Evolutionary conservation across 2,888 invertebrate species (phyloP).

Genomic region (Agriopis marginaria): DNA sequence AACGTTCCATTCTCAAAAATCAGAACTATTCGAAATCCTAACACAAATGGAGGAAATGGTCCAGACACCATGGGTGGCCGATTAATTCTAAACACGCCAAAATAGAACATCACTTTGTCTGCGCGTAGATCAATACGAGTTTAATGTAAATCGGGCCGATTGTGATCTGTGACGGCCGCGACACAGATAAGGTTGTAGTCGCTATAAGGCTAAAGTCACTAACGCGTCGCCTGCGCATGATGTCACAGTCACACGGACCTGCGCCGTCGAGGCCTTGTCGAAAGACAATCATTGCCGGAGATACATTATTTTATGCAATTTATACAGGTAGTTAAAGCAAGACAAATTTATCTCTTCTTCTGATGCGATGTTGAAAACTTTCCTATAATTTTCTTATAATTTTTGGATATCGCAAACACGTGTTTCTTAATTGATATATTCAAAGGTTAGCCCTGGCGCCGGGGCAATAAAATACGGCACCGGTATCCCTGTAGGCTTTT

Average conservation of each 20-base stretch:
- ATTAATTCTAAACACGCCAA: slow-evolving; percentile 71
- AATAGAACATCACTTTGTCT: slow-evolving; percentile 63
- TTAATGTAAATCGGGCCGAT: slow-evolving; percentile 81
- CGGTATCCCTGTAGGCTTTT: too few relatives aligned
- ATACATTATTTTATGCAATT: slow-evolving; percentile 51
- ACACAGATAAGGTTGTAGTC: slow-evolving; percentile 31
- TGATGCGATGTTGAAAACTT: neutral
- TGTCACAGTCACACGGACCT: slow-evolving; percentile 67
- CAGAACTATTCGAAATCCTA: slow-evolving; percentile 3
- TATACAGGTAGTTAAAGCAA: slow-evolving; percentile 28
- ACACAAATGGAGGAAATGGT: slow-evolving; percentile 36
- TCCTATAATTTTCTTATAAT: neutral
- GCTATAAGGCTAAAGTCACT: slow-evolving; percentile 13
- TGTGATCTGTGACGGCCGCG: slow-evolving; percentile 63
- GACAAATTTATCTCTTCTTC: slow-evolving; percentile 9
- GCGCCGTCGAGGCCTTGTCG: slow-evolving; percentile 57
- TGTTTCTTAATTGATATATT: neutral
- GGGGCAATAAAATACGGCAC: too few relatives aligned
- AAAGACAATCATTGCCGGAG: slow-evolving; percentile 51
- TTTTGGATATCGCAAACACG: neutral
- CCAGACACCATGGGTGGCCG: slow-evolving; percentile 64
- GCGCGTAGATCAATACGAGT: slow-evolving; percentile 78
- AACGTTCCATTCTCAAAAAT: slow-evolving; percentile 6
- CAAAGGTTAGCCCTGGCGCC: too few relatives aligned
- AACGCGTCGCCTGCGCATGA: slow-evolving; percentile 63